Base-by-base conservation (phyloP, 2,797 vertebrate genomes). In the Fistularia commersonii region DNA sequence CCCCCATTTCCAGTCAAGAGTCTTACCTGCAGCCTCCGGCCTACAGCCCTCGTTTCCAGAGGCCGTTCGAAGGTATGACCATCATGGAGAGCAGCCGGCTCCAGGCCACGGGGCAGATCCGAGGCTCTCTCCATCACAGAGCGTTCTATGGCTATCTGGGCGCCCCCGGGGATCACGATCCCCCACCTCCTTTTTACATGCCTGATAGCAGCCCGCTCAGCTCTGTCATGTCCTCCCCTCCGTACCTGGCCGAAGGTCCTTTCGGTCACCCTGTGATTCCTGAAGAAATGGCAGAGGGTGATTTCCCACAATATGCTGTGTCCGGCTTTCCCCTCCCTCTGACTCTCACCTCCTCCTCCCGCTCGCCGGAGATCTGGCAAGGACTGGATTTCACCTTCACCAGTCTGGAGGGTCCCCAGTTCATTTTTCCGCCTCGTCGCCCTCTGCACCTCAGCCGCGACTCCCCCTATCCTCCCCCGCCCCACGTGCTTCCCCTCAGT, bases 21-120 rank as follows among this genome's bases (percentile, higher is more conserved):
- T 96, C 93, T 54, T 97, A 96, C 68, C 88, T 97, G 85, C 94
- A 96, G 86, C 96, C 95, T 85, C 97, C 97, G 85, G 96, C 97
- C 87, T 99, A 98, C 84, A 99, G 95, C 76, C 96, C 97, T 79
- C 92, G 94, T 71, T 97, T 98, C 83, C 95, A 97, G 72, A 93
- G 93, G 61, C 93, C 92, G 1, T 86, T 95, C 51, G 95, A 98
- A 92, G 95, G 96, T 84, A 91, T 94, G 60, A 87, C 93, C 35
- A 34, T 93, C 69, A 90, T 94, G 88, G 93, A 95, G 70, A 91
- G 91, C 75, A 91, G 93, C 72, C 91, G 89, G 40, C 93, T 97
- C 43, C 95, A 96, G 83, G 92, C 97, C 70, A 93, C 93, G 0
- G 95, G 95, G 77, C 96, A 98, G 74, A 93, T 95, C 46, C 88